Base-by-base conservation (phyloP, 1,140 invertebrate species). In the Mactra quadrangularis region DNA sequence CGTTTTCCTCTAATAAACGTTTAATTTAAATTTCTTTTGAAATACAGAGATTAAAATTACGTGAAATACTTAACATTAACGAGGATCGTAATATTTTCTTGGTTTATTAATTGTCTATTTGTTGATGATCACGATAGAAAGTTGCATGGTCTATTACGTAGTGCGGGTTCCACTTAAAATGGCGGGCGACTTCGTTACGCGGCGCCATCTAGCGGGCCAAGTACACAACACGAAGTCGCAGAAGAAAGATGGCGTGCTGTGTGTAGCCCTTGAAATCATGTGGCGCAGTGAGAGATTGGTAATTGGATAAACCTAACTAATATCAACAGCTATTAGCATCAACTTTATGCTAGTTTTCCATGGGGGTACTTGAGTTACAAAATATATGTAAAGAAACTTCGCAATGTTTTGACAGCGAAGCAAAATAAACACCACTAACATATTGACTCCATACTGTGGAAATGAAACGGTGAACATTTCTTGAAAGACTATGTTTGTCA, bases 301-400 rank as follows among this genome's bases (percentile, higher is more conserved):
- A 81, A 81, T 81, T 81, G 77, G 77, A 70, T 81, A 81, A 81
- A 81, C 27, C 64, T 41, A 47, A 29, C 64, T 81, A 68, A 81
- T 71, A 68, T 71, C 77, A 81, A 81, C 77, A 81, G 53, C 64
- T 71, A 71, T 70, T 70, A 71, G 33, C 77, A 81, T 81, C 77
- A 81, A 81, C 31, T 68, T 70, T 29, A 35, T 31, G 41, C 64
- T 25, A 50, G 45, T 81, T 70, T 71, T 47, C 50, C 19, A 52
- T 57, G 38, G 77, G 19, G 33, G 25, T 66, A 71, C 62, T 81
- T 81, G 35, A 70, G 52, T 81, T 81, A 81, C 77, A 81, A 70
- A 81, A 81, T 81, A 81, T 57, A 81, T 81, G 52, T 68, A 59
- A 38, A 64, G 77, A 68, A 81, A 55, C 15, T 57, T 53, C 64